Base-by-base conservation (phyloP, 2,113 vertebrate species). In the Amphiprion percula region DNA sequence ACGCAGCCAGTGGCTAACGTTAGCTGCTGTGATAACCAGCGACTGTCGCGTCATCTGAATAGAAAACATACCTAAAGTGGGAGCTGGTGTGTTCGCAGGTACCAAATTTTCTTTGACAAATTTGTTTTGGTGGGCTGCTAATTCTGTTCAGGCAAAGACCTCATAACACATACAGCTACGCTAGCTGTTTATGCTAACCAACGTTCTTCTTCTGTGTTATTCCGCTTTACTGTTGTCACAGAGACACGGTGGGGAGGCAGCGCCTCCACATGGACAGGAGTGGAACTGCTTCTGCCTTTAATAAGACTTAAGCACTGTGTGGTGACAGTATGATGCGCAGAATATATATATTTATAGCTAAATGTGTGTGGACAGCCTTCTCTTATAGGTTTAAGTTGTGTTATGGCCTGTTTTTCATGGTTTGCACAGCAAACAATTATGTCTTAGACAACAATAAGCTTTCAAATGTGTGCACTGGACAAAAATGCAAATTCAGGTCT, bases 141-240 rank as follows among this genome's bases (percentile, higher is more conserved):
- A 28, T 68, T 55, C 9, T 56, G 12, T 1, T 53, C n/a, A 41
- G 23, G 55, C 26, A 67, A 56, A 74, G 11, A 60, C 19, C 78
- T 65, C 24, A 11, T 8, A 64, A 44, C n/a, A 66, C 55, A 46
- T 16, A 59, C 39, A 46, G 52, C 56, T 28, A 68, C 24, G 63
- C 24, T 86, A 83, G 60, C 72, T 78, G 61, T 73, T 85, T 78
- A 62, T 77, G 85, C 90, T 80, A 76, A 59, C 53, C 24, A 19
- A 30, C 65, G 46, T 41, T 77, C 0, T 59, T 82, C 74, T 67
- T 81, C 67, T 30, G 52, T 14, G 1, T 4, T 41, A 21, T 37
- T 30, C 17, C 41, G 3, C 60, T 12, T 12, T 3, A 8, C 17
- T 17, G 15, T 47, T 26, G 9, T 0, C 16, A 4, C 17, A 10